phyloP scores from a whole-genome alignment of 2,797 vertebrate species.

The Acanthiza pusilla region DNA sequence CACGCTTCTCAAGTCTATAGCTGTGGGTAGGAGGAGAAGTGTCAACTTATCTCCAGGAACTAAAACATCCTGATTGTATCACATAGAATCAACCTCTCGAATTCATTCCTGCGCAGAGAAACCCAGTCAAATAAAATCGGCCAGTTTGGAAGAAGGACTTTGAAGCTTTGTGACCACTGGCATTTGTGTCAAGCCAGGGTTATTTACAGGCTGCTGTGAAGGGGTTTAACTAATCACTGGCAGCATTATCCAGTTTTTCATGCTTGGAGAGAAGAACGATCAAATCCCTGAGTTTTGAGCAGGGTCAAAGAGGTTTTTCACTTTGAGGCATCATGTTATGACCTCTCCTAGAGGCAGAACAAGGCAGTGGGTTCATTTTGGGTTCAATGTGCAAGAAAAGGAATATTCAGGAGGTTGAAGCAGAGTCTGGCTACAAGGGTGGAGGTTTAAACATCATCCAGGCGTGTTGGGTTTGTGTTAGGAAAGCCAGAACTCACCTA shows the following conservation, averaged over 20 bases:
- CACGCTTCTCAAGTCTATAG: conserved; percentile 10
- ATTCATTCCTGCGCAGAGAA: neutral
- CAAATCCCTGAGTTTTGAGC: neutral
- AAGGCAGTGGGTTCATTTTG: neutral
- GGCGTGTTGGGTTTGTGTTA: neutral
- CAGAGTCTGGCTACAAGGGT: neutral
- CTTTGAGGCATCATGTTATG: neutral
- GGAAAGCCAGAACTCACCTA: neutral
- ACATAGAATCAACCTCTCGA: conserved; percentile 32
- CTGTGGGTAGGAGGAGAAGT: conserved; percentile 58
- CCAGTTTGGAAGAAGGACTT: neutral
- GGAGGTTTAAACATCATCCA: neutral
- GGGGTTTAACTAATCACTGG: neutral
- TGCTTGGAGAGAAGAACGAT: neutral
- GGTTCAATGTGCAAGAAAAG: neutral
- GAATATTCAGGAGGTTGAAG: neutral
- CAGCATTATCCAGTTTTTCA: neutral
- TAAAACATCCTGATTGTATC: conserved; percentile 55
- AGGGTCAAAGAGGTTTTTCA: neutral
- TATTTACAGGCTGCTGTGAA: conserved; percentile 24
- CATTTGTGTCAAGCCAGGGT: conserved; percentile 14
- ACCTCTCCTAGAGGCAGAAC: neutral
- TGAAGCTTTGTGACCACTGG: conserved; percentile 38
- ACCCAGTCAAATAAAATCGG: neutral
- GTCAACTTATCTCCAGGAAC: conserved; percentile 48